Percentiles rank a stretch among this genome's conserved stretches.
Conservation (phyloP, 2,113 vertebrate species). For the Blennius ocellaris region DNA sequence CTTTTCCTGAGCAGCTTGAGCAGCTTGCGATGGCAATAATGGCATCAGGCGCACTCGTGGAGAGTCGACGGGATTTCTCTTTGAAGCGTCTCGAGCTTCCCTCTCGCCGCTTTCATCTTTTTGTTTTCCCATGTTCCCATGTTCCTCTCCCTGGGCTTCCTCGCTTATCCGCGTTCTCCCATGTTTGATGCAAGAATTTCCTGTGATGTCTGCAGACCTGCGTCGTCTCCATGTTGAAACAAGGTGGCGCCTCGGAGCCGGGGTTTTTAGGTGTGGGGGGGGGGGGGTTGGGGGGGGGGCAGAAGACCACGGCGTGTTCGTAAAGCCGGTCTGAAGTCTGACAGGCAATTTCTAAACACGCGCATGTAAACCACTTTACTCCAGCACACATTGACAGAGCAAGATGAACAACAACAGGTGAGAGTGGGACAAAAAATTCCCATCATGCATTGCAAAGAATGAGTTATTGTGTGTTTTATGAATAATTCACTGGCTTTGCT, state of each 20-base stretch:
- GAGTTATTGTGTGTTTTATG: not conserved
- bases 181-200: slow-evolving; percentile 12
- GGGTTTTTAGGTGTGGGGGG: no score
- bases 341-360: no score
- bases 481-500: not conserved
- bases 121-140: not conserved
- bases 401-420: not conserved
- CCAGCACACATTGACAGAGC: not conserved
- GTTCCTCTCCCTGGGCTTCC: not conserved
- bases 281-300: no score
- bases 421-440: not conserved
- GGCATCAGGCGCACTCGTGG: not conserved
- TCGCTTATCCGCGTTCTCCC: not conserved
- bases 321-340: no score
- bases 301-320: no score
- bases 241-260: no score
- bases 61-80: not conserved
- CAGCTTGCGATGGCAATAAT: no score
- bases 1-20: no score
- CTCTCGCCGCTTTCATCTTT: slow-evolving; percentile 11
- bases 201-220: not conserved
- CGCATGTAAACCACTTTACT: not conserved
- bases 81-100: slow-evolving; percentile 21
- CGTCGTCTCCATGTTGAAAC: no score
- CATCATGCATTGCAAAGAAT: not conserved